Percentiles rank a stretch among this genome's conserved stretches.
These are phyloP conservation scores for Bettongia penicillata DNA, from an alignment of 2,113 vertebrate genomes.

Conservation along the genomic window DNA sequence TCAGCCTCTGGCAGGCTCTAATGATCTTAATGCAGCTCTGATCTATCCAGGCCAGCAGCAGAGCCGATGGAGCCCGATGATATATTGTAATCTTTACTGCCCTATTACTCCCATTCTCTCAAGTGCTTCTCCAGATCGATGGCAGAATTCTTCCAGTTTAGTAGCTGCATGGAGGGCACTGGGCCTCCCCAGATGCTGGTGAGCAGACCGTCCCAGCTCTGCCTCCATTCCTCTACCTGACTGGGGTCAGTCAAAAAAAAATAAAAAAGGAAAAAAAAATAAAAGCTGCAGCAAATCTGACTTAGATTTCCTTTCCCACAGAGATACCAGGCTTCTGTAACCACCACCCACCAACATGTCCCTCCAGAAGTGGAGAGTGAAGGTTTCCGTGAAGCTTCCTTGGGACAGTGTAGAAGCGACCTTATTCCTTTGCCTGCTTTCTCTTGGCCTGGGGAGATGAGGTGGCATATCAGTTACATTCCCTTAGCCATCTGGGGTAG, in stretches of 20 bases:
- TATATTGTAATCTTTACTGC: slow-evolving; percentile 76
- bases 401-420: background rate
- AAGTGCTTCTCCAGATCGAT: slow-evolving; percentile 80
- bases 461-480: background rate
- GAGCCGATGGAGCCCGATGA: slow-evolving; percentile 42
- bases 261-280: background rate
- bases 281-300: background rate
- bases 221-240: slow-evolving; percentile 51
- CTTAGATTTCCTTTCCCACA: background rate
- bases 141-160: slow-evolving; percentile 68
- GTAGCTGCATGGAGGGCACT: slow-evolving; percentile 52
- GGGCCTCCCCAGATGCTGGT: slow-evolving; percentile 63
- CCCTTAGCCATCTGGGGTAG: background rate
- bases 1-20: slow-evolving; percentile 49
- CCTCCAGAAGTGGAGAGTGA: background rate
- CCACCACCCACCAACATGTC: background rate
- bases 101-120: slow-evolving; percentile 81
- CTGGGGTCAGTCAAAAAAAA: background rate
- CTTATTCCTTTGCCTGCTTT: background rate
- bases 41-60: slow-evolving; percentile 62
- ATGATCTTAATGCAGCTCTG: slow-evolving; percentile 72
- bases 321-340: background rate
- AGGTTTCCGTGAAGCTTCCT: background rate
- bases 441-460: background rate
- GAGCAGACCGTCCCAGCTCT: slow-evolving; percentile 37